Evolutionary conservation across 64 coral and sea anemone species (phyloP), one percentile per base, ranked within the genome.

Genomic region (Montipora foliosa): DNA sequence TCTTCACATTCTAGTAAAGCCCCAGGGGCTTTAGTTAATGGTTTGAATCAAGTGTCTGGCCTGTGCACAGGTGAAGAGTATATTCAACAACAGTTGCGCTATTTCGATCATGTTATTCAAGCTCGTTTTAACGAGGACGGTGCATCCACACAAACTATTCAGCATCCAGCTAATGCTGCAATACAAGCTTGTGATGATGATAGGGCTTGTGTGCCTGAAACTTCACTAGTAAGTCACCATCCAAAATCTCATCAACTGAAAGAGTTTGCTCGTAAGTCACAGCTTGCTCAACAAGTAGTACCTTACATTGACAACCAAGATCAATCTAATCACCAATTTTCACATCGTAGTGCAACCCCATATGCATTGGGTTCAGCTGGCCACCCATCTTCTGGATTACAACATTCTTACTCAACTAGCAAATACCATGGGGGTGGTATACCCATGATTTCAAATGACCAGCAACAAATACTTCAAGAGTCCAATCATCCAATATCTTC

Each of bases 401-500:
- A 67, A 67, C 81, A 84, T 47, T 60, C 44, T 50, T 86, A 71
- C 66, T 5, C 64, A 72, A 25, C 82, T 21, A 64, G 82, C 45
- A 86, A 84, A 68, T 84, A 84, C 47, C 61, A 60, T 84, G 82
- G 37, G 37, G 37, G 67, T 46, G 66, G 82, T 19, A 71, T 86
- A 16, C 67, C 89, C 84, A 58, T 81, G 62, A 85, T 95, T 45
- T 76, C 80, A 60, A 83, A 89, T 21, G 80, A 95, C 24, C 88
- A 86, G 14, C 92, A 88, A 74, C 81, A 92, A 77, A 60, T 79
- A 8, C 78, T 76, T 58, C 92, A 89, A 57, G 89, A 94, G 64
- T 58, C 81, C 76, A 84, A 87, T 75, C 92, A 94, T 64, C 87
- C 76, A 49, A 46, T 48, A 78, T 12, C 47, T 49, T 78, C 76